Evolutionary conservation across 2,888 invertebrate genomes (phyloP), one percentile per base, ranked within the genome.

Genomic region (Ichneumon xanthorius): DNA sequence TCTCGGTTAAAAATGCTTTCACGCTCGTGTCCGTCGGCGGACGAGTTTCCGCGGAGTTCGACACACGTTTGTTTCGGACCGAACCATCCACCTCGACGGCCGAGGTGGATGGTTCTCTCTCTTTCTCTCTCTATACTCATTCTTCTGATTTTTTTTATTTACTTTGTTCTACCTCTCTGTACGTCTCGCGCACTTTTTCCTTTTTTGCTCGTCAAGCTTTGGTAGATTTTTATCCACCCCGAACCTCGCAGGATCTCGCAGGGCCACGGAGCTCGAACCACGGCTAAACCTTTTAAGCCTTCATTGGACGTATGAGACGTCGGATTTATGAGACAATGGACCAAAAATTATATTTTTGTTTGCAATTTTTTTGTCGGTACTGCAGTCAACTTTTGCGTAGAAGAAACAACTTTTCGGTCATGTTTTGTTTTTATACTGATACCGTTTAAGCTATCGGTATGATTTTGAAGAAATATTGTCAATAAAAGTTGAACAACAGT

Each of bases 1-100:
- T 67, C 79, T 85, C 85, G 75, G 40, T 79, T 79, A 85, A 85
- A 85, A 85, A 85, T 82, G 85, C 85, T 85, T 82, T 85, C 79
- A 85, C 85, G 82, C 85, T 81, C 79, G 70, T 75, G 70, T 76
- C 71, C 71, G 79, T 75, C 71, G 85, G 68, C 76, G 48, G 77
- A 48, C 76, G 76, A 85, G 80, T 85, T 85, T 76, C 55, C 71
- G 45, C 76, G 22, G 79, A 80, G 85, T 85, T 85, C 82, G 85
- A 78, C 85, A 82, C 82, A 80, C 79, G 82, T 76, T 82, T 82
- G 82, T 82, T 82, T 79, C 79, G 85, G 75, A 78, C 85, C 33
- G 48, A 65, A 79, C 72, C 45, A 68, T 14, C 58, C 58, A 72
- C 53, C 30, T 48, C 71, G 40, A 68, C 37, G 65, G 9, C 19